phyloP scores from a whole-genome alignment of 2,888 invertebrate species.

The Lottia scabra region DNA sequence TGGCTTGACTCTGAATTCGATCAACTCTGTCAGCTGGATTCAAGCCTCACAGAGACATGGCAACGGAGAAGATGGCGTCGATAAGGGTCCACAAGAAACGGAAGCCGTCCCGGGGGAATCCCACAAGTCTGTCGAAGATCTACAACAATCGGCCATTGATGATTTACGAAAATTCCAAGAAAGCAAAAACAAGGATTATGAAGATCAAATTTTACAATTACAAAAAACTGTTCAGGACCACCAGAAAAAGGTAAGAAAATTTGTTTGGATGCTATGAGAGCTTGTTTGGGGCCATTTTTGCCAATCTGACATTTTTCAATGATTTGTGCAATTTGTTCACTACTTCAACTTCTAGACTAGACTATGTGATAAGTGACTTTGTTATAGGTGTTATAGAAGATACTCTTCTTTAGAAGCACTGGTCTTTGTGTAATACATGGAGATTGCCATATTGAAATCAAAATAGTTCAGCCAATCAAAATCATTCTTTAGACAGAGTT shows the following conservation, averaged over 20 bases:
- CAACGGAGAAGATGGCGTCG: constrained; percentile 17
- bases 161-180: neutral
- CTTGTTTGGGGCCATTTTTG: too few relatives aligned
- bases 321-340: too few relatives aligned
- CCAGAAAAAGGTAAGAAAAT: neutral
- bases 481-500: too few relatives aligned
- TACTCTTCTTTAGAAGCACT: too few relatives aligned
- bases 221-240: neutral
- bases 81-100: constrained; percentile 16
- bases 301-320: too few relatives aligned
- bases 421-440: too few relatives aligned
- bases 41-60: neutral
- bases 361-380: too few relatives aligned
- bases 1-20: neutral
- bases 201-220: neutral
- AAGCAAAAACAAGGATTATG: neutral
- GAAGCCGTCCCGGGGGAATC: neutral
- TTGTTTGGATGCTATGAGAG: too few relatives aligned
- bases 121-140: neutral
- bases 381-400: too few relatives aligned
- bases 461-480: too few relatives aligned
- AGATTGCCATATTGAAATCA: too few relatives aligned
- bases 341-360: too few relatives aligned
- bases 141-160: neutral
- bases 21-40: neutral